Percentiles rank a stretch among this genome's conserved stretches.
Conservation (phyloP, 2,113 vertebrate species). For the Carassius auratus region DNA sequence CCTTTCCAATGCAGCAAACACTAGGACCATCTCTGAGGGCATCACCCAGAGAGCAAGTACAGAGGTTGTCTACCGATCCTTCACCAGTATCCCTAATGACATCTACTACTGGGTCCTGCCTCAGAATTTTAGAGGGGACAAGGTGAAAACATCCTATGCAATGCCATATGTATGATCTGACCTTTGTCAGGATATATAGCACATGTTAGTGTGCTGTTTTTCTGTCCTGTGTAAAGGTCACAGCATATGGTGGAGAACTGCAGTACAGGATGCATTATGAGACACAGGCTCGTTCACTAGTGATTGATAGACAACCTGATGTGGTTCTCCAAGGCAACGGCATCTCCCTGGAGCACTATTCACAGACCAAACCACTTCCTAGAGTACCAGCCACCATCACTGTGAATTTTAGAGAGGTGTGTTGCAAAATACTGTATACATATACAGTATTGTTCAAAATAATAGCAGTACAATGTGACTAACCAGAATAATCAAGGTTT, state of each 20-base stretch:
- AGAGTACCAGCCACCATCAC: slow-evolving; percentile 72
- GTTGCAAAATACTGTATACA: not conserved
- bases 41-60: slow-evolving; percentile 69
- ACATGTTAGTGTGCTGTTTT: slow-evolving; percentile 7
- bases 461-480: too few species aligned
- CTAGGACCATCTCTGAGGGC: slow-evolving; percentile 72
- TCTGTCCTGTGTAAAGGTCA: slow-evolving; percentile 79
- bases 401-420: slow-evolving; percentile 89
- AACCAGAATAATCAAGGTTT: too few species aligned
- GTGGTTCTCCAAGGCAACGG: slow-evolving; percentile 90
- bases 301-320: slow-evolving; percentile 73
- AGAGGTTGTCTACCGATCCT: slow-evolving; percentile 81
- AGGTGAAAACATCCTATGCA: slow-evolving; percentile 74
- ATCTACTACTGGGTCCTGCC: slow-evolving; percentile 94
- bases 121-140: slow-evolving; percentile 85
- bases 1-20: slow-evolving; percentile 78
- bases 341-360: slow-evolving; percentile 86
- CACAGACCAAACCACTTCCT: slow-evolving; percentile 57
- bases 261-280: slow-evolving; percentile 81
- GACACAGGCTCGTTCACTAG: slow-evolving; percentile 55
- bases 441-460: not conserved
- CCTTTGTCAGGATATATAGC: not conserved
- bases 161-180: not conserved
- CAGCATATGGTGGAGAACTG: slow-evolving; percentile 91
- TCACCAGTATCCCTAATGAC: slow-evolving; percentile 71